Evolutionary conservation across 2,797 vertebrate genomes (phyloP).

Genomic region (Halcyon badia): DNA sequence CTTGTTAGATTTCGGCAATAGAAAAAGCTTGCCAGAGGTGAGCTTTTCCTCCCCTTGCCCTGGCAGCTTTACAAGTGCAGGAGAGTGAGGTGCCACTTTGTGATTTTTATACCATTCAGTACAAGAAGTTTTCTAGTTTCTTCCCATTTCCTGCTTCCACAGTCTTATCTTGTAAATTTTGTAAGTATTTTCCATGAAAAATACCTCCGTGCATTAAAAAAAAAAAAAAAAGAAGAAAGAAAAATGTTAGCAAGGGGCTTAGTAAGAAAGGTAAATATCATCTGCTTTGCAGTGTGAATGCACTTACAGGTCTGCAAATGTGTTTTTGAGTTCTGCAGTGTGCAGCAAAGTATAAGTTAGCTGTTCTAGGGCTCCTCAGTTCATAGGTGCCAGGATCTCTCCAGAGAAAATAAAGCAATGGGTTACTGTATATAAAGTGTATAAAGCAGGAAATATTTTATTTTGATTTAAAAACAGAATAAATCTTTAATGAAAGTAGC

Average conservation of each 20-base stretch:
- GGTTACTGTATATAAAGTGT: background rate
- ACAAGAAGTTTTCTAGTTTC: background rate
- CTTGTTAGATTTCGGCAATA: background rate
- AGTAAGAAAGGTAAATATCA: background rate
- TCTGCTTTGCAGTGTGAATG: background rate
- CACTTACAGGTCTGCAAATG: background rate
- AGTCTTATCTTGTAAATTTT: background rate
- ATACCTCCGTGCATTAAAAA: background rate
- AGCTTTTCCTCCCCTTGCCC: background rate
- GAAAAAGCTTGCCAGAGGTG: background rate
- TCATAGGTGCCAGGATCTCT: background rate
- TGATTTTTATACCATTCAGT: background rate
- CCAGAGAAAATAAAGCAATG: background rate
- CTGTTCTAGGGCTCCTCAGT: background rate
- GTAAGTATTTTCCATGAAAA: background rate
- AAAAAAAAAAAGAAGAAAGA: background rate
- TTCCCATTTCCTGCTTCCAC: background rate
- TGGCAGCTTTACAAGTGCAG: background rate
- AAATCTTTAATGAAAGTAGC: background rate
- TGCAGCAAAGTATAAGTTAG: background rate
- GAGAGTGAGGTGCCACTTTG: background rate
- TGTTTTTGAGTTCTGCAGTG: background rate
- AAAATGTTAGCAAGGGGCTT: slow-evolving; percentile 3
- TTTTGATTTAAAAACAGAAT: slow-evolving; percentile 22
- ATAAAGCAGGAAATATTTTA: slow-evolving; percentile 1